phyloP scores from a whole-genome alignment of 2,888 invertebrate genomes.

The Timema podura region DNA sequence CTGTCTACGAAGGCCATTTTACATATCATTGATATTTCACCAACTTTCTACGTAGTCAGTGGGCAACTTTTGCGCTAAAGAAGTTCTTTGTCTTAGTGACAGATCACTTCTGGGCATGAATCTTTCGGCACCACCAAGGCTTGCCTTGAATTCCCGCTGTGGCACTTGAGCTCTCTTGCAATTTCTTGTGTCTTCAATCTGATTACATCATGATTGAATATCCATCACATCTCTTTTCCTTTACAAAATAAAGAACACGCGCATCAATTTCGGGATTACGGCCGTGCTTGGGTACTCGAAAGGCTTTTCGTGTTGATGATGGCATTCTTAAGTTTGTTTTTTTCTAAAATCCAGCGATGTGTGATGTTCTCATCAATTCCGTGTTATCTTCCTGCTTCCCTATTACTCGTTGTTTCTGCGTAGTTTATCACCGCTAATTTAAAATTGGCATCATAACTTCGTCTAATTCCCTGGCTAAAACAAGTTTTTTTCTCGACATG shows the following conservation, averaged over 20 bases:
- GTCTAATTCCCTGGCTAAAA: too few species aligned
- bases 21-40: constrained; percentile 17
- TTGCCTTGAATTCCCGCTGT: not conserved
- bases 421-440: too few species aligned
- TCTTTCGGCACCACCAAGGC: not conserved
- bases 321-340: not conserved
- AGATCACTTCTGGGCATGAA: not conserved
- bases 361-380: not conserved
- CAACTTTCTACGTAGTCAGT: constrained; percentile 21
- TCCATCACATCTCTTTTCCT: too few species aligned
- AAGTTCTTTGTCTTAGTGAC: constrained; percentile 3
- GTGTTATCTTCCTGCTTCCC: not conserved
- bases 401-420: too few species aligned
- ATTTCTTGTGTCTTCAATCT: not conserved
- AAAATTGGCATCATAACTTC: too few species aligned
- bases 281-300: not conserved
- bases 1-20: constrained; percentile 15
- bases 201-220: not conserved
- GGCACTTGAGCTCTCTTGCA: not conserved
- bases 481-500: too few species aligned
- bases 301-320: not conserved
- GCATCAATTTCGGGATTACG: too few species aligned
- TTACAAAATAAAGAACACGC: too few species aligned
- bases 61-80: not conserved
- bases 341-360: not conserved